Conservation (phyloP, 2,888 invertebrate species). For the Trachelus troglodyta region DNA sequence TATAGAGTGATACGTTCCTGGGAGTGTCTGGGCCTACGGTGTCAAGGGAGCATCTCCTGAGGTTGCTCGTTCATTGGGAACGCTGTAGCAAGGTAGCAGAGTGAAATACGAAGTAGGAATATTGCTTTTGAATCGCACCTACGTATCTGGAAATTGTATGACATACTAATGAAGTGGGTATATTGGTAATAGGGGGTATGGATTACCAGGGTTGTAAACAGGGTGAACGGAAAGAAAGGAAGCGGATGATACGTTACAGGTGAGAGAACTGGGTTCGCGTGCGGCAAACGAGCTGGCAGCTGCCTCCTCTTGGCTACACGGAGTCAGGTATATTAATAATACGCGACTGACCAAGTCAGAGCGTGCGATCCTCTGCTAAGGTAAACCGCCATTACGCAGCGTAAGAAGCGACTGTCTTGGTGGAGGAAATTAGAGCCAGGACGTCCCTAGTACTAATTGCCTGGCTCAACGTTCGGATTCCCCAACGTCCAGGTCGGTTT, state of each 20-base stretch:
- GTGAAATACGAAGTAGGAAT: background rate
- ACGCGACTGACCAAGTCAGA: slow-evolving; percentile 58
- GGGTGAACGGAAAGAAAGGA: slow-evolving; percentile 29
- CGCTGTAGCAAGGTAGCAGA: background rate
- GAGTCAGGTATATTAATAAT: slow-evolving; percentile 51
- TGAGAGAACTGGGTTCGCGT: slow-evolving; percentile 62
- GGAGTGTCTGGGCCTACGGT: background rate
- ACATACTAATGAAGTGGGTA: background rate
- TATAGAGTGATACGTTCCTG: background rate
- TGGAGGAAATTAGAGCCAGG: background rate
- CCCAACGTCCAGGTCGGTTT: background rate
- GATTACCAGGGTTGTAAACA: background rate
- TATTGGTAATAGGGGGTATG: background rate
- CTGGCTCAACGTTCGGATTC: background rate
- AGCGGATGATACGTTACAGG: slow-evolving; percentile 59
- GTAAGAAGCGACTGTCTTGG: background rate
- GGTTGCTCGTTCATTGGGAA: background rate
- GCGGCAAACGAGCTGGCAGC: slow-evolving; percentile 63
- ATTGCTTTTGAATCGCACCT: background rate
- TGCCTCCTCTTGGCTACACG: slow-evolving; percentile 55
- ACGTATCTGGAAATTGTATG: background rate
- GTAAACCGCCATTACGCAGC: background rate
- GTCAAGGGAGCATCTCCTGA: background rate
- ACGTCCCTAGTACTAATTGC: background rate
- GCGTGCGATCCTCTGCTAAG: background rate